A percentile compares a stretch with the other conserved stretches of the same genome.
These are phyloP conservation scores for Callorhinus ursinus DNA, from an alignment of 2,113 vertebrate species.

Conservation along the genomic window DNA sequence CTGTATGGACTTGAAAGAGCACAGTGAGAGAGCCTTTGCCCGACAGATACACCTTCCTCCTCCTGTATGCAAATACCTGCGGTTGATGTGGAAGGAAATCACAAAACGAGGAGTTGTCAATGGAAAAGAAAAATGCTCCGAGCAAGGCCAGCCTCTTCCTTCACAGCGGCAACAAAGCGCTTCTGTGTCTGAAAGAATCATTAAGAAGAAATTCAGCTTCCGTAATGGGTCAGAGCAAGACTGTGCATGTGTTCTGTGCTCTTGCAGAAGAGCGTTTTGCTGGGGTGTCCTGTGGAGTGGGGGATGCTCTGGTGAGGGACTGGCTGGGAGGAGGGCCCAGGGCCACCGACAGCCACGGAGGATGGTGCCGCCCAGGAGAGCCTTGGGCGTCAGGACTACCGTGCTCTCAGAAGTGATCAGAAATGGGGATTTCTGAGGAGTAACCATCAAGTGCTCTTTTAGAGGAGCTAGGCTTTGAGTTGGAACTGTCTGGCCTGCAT, in stretches of 20 bases:
- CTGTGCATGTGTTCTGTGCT: slow-evolving; percentile 40
- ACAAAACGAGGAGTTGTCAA: slow-evolving; percentile 53
- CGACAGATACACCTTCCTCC: not conserved
- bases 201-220: slow-evolving; percentile 45
- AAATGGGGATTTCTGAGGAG: slow-evolving; percentile 47
- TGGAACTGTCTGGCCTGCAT: not conserved
- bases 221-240: slow-evolving; percentile 46
- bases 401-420: slow-evolving; percentile 1
- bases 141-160: slow-evolving; percentile 51
- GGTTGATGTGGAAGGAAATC: not conserved
- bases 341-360: slow-evolving; percentile 16
- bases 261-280: not conserved
- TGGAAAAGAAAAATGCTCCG: slow-evolving; percentile 57
- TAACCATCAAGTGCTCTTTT: slow-evolving; percentile 44
- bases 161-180: slow-evolving; percentile 35
- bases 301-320: not conserved
- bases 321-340: slow-evolving; percentile 56
- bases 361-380: slow-evolving; percentile 42
- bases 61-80: slow-evolving; percentile 34
- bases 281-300: not conserved
- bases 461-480: not conserved
- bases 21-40: slow-evolving; percentile 47
- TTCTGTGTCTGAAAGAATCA: slow-evolving; percentile 44
- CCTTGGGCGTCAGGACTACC: slow-evolving; percentile 33
- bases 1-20: not conserved